Evolutionary conservation across 2,888 invertebrate species (phyloP).

Genomic region (Leptopilina syphax): DNA sequence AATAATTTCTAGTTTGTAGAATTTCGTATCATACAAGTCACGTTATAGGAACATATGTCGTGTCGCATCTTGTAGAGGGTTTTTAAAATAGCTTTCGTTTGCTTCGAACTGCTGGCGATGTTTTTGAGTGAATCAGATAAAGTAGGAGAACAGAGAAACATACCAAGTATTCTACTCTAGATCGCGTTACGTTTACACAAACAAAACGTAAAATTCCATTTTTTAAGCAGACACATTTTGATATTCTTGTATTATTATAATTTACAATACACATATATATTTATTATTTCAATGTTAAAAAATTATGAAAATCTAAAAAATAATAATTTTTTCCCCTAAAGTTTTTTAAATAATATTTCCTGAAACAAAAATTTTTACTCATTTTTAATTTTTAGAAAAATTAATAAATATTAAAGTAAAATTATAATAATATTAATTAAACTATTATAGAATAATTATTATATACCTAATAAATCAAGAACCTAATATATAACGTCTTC

Average conservation of each 20-base stretch:
- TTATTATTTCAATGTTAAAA: background rate
- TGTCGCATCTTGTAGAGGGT: conserved; percentile 21
- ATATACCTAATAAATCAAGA: too few relatives aligned
- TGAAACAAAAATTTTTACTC: too few relatives aligned
- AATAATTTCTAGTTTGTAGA: background rate
- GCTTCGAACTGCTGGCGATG: conserved; percentile 18
- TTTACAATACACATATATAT: background rate
- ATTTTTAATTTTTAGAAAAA: too few relatives aligned
- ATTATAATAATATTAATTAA: too few relatives aligned
- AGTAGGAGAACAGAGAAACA: conserved; percentile 25
- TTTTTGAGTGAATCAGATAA: conserved; percentile 31
- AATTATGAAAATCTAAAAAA: background rate
- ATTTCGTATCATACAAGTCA: conserved; percentile 19
- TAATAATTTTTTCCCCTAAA: too few relatives aligned
- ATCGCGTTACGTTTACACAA: conserved; percentile 14
- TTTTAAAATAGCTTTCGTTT: conserved; percentile 24
- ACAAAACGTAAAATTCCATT: background rate
- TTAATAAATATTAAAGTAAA: too few relatives aligned
- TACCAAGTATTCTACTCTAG: conserved; percentile 2
- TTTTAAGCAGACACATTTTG: background rate
- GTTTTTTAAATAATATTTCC: too few relatives aligned
- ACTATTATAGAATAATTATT: too few relatives aligned
- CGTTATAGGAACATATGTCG: conserved; percentile 15
- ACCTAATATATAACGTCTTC: too few relatives aligned
- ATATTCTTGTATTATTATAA: background rate